Evolutionary conservation across 2,797 vertebrate genomes (phyloP).

Genomic region (Sphenodon punctatus): DNA sequence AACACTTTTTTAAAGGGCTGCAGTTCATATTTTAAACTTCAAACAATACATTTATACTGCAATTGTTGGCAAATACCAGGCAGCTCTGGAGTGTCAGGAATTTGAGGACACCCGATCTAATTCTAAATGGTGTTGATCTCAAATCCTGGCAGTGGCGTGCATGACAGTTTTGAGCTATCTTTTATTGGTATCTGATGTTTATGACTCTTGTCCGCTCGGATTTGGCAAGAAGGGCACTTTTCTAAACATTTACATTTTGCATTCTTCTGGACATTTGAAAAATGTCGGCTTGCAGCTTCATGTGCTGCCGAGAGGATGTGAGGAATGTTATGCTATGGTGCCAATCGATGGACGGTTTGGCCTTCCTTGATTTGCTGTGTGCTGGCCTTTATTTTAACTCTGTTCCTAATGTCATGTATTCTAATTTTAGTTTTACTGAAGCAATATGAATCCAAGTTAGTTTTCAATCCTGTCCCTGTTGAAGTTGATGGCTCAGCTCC

Average conservation of each 20-base stretch:
- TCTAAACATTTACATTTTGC: conserved; percentile 72
- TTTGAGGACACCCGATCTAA: conserved; percentile 23
- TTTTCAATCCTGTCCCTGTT: too few relatives aligned
- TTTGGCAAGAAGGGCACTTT: conserved; percentile 62
- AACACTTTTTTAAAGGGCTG: conserved; percentile 14
- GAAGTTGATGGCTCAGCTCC: too few relatives aligned
- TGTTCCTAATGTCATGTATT: conserved; percentile 4
- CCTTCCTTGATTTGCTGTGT: conserved; percentile 57
- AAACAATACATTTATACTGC: conserved; percentile 29
- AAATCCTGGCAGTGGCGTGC: conserved; percentile 46
- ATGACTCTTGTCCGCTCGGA: conserved; percentile 54
- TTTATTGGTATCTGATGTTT: conserved; percentile 65
- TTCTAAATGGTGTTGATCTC: conserved; percentile 58
- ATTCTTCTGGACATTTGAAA: conserved; percentile 64
- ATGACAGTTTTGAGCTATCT: conserved; percentile 44
- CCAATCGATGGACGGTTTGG: conserved; percentile 30
- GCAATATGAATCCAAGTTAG: conserved; percentile 20
- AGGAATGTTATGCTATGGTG: conserved; percentile 43
- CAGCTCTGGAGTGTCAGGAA: conserved; percentile 32
- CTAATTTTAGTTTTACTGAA: conserved; percentile 14
- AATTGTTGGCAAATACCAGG: conserved; percentile 43
- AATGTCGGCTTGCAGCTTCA: conserved; percentile 52
- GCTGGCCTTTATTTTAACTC: conserved; percentile 30
- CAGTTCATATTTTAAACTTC: conserved; percentile 43
- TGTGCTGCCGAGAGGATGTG: conserved; percentile 9